These are phyloP conservation scores for Myiozetetes cayanensis DNA, from an alignment of 2,113 vertebrate genomes.

Conservation along the genomic window DNA sequence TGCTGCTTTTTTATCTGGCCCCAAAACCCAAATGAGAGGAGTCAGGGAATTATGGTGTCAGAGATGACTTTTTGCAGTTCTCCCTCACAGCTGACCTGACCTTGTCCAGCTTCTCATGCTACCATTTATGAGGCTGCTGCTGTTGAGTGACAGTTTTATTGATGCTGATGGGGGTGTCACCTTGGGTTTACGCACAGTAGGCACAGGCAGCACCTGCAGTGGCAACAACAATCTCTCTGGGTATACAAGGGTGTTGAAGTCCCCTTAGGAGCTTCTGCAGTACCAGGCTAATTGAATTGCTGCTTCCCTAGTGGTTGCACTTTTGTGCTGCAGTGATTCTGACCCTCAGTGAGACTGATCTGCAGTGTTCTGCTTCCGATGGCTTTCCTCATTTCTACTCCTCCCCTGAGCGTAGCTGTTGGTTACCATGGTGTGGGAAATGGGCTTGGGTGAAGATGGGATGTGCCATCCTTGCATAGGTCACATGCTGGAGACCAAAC, in stretches of 20 bases:
- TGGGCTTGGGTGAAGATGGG: not conserved
- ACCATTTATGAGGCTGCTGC: not conserved
- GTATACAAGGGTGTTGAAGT: not conserved
- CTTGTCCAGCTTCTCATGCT: not conserved
- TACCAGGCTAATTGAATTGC: fast-evolving
- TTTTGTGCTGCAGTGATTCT: not conserved
- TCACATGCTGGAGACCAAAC: not conserved
- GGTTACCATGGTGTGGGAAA: not conserved
- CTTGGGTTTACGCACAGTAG: not conserved
- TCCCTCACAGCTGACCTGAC: not conserved
- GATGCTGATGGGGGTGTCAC: not conserved
- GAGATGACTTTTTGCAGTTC: not conserved
- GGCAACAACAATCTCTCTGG: not conserved
- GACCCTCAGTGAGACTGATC: not conserved
- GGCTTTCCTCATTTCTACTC: not conserved
- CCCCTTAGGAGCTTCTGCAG: not conserved
- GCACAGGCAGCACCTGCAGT: not conserved
- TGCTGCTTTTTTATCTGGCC: not conserved
- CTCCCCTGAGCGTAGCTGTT: not conserved
- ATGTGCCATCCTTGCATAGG: fast-evolving
- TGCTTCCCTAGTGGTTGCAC: not conserved
- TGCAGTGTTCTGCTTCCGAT: fast-evolving
- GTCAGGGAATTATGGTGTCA: fast-evolving
- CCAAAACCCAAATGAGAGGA: not conserved
- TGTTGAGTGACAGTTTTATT: not conserved